A percentile compares a stretch with the other conserved stretches of the same genome.
Conservation (phyloP, 2,113 vertebrate genomes). For the Symphodus melops region DNA sequence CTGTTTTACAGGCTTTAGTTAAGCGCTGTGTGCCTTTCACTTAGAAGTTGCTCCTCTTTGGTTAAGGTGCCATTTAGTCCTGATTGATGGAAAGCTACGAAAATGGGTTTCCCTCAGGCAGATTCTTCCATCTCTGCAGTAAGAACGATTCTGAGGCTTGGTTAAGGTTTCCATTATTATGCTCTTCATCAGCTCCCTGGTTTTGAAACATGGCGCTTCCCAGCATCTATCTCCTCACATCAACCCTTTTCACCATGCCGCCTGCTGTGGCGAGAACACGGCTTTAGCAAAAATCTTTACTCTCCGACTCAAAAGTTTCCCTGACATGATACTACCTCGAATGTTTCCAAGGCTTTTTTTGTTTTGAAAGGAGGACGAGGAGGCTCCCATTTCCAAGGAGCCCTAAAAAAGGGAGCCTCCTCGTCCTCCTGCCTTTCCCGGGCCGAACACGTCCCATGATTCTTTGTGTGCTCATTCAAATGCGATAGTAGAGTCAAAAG, state of each 20-base stretch:
- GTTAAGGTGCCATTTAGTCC: conserved; percentile 3
- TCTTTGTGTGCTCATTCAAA: too few species aligned
- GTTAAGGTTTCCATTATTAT: conserved; percentile 4
- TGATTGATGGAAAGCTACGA: conserved; percentile 11
- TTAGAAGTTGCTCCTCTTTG: not conserved
- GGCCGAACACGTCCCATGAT: too few species aligned
- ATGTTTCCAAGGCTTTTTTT: conserved; percentile 2
- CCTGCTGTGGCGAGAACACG: not conserved
- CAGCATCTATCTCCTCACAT: not conserved
- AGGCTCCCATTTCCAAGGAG: too few species aligned
- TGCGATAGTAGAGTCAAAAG: too few species aligned
- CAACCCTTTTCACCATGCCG: not conserved
- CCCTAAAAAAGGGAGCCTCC: too few species aligned
- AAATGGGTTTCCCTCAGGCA: conserved; percentile 7
- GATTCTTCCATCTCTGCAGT: not conserved
- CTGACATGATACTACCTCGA: not conserved
- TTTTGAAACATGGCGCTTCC: not conserved
- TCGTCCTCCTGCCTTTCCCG: too few species aligned
- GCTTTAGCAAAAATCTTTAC: not conserved
- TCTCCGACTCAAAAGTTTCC: not conserved
- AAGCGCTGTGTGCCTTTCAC: conserved; percentile 1
- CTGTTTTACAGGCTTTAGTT: conserved; percentile 9
- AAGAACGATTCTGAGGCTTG: conserved; percentile 2
- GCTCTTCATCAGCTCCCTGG: conserved; percentile 14
- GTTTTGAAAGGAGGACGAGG: too few species aligned